These are phyloP conservation scores for Amblyjoppa proteus DNA, from an alignment of 2,888 invertebrate genomes.

Conservation along the genomic window DNA sequence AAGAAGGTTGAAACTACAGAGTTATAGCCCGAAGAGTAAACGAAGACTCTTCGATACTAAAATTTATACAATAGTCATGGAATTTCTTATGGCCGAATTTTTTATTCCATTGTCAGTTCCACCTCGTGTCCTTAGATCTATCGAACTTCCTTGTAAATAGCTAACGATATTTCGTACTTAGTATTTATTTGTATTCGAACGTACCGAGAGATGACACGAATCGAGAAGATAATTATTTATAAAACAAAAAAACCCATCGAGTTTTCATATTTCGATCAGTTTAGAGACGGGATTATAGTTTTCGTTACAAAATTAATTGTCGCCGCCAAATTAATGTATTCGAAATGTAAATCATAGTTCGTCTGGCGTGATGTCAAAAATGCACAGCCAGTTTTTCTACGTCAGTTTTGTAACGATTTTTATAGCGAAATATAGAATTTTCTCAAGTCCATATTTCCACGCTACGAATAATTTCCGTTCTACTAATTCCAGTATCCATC, in stretches of 20 bases:
- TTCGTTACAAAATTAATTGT: constrained; percentile 27
- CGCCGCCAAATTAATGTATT: constrained; percentile 33
- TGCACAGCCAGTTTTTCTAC: constrained; percentile 24
- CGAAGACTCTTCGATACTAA: neutral
- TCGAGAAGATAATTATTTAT: constrained; percentile 65
- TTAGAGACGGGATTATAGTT: neutral
- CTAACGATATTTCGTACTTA: constrained; percentile 54
- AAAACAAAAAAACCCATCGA: constrained; percentile 13
- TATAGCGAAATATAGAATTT: constrained; percentile 46
- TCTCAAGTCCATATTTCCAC: neutral
- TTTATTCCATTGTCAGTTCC: constrained; percentile 14
- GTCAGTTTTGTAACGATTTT: constrained; percentile 45
- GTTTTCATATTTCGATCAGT: constrained; percentile 27
- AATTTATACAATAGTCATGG: constrained; percentile 13
- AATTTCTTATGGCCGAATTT: constrained; percentile 4
- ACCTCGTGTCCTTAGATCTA: constrained; percentile 19
- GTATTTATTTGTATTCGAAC: constrained; percentile 65
- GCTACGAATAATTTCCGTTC: neutral
- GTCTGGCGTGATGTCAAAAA: neutral
- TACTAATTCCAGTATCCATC: neutral
- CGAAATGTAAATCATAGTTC: constrained; percentile 16
- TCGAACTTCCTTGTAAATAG: constrained; percentile 58
- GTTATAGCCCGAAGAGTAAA: constrained; percentile 65
- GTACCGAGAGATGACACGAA: constrained; percentile 57
- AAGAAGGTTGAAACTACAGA: constrained; percentile 83